Conservation (phyloP, 2,797 vertebrate genomes). For the Ibycter americanus region DNA sequence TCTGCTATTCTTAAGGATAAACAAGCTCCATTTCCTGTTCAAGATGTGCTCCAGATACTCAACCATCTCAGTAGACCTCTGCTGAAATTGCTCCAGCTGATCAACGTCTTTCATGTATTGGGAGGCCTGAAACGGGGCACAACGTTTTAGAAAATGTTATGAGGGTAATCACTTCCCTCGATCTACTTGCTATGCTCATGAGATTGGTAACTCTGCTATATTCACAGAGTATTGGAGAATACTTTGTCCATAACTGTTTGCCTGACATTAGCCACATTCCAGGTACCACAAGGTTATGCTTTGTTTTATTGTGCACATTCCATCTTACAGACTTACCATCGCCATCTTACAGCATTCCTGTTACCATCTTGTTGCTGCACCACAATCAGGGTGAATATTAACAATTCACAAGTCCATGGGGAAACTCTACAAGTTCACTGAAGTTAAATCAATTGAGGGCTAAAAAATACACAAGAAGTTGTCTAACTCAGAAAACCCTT, state of each 20-base stretch:
- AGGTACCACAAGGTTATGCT: not conserved
- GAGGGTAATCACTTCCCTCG: not conserved
- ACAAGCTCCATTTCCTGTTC: not conserved
- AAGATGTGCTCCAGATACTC: not conserved
- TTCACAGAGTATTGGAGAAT: not conserved
- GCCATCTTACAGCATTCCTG: not conserved
- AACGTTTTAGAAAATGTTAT: not conserved
- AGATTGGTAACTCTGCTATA: not conserved
- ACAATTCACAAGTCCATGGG: not conserved
- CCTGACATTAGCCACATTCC: not conserved
- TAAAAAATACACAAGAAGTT: not conserved
- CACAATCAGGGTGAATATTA: not conserved
- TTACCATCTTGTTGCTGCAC: not conserved
- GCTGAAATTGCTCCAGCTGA: not conserved
- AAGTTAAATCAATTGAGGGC: not conserved
- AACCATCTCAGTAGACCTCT: not conserved
- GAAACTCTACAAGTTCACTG: not conserved
- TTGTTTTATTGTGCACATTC: not conserved
- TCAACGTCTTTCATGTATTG: not conserved
- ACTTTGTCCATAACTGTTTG: not conserved
- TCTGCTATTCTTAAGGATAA: not conserved
- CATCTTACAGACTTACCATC: not conserved
- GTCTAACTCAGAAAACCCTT: not conserved
- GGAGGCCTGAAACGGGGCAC: not conserved
- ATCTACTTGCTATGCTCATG: not conserved